phyloP scores from a whole-genome alignment of 2,113 vertebrate genomes.

The Ginglymostoma cirratum region DNA sequence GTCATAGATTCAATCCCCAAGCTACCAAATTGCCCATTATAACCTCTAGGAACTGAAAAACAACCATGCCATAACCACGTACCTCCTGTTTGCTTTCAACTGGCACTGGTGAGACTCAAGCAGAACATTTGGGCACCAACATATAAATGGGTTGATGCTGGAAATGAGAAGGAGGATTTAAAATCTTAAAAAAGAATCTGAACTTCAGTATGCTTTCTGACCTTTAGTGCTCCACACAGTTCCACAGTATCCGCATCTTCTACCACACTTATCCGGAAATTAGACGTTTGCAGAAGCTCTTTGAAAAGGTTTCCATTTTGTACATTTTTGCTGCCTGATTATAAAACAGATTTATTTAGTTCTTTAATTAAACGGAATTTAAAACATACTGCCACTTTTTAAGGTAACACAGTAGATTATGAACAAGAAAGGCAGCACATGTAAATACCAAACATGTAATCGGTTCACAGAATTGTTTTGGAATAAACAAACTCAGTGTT shows the following conservation, averaged over 20 bases:
- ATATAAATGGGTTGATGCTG: neutral
- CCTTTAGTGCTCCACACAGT: conserved; percentile 81
- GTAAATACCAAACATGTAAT: neutral
- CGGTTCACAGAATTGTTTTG: neutral
- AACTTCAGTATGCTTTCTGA: conserved; percentile 43
- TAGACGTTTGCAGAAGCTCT: conserved; percentile 78
- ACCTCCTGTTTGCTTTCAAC: neutral
- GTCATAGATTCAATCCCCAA: neutral
- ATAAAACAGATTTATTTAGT: neutral
- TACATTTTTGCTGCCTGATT: conserved; percentile 71
- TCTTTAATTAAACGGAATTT: neutral
- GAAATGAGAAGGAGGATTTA: neutral
- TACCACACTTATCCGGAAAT: conserved; percentile 79
- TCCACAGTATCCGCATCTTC: conserved; percentile 78
- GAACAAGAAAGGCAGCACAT: neutral
- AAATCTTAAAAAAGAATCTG: neutral
- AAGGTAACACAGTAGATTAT: neutral
- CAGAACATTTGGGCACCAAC: neutral
- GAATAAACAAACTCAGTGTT: neutral
- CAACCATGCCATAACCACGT: neutral
- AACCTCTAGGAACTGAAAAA: neutral
- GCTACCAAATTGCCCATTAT: neutral
- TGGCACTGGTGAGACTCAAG: neutral
- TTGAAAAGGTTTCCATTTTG: conserved; percentile 82
- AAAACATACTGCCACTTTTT: neutral